phyloP scores from a whole-genome alignment of 2,797 vertebrate genomes.

The Cephalopachus bancanus region DNA sequence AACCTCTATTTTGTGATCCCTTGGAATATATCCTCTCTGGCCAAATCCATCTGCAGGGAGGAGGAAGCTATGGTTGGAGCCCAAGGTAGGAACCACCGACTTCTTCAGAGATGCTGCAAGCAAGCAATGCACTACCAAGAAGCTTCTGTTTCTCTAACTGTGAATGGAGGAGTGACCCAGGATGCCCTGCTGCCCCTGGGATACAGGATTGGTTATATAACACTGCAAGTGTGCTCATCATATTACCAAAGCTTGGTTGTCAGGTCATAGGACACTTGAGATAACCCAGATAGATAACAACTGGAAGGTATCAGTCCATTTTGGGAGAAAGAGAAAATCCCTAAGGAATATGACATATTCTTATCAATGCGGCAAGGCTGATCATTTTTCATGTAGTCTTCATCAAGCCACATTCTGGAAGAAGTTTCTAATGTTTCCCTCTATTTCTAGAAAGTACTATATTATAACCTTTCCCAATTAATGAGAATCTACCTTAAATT shows the following conservation, averaged over 20 bases:
- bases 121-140: not conserved
- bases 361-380: not conserved
- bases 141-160: not conserved
- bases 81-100: not conserved
- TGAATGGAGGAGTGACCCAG: not conserved
- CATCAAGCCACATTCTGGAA: conserved; percentile 4
- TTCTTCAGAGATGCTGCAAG: rapidly evolving
- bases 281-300: not conserved
- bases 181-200: too few relatives aligned
- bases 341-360: not conserved
- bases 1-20: not conserved
- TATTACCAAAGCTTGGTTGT: not conserved
- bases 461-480: not conserved
- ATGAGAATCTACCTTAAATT: not conserved
- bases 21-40: not conserved
- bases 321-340: not conserved
- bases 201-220: not conserved
- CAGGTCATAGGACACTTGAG: not conserved
- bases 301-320: not conserved
- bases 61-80: not conserved
- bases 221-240: rapidly evolving
- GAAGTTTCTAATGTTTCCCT: not conserved
- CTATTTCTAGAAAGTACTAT: not conserved
- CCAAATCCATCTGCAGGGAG: not conserved
- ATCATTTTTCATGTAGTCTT: not conserved